A percentile compares a stretch with the other conserved stretches of the same genome.
phyloP scores from a whole-genome alignment of 2,797 vertebrate genomes.

The Liparis tanakae region DNA sequence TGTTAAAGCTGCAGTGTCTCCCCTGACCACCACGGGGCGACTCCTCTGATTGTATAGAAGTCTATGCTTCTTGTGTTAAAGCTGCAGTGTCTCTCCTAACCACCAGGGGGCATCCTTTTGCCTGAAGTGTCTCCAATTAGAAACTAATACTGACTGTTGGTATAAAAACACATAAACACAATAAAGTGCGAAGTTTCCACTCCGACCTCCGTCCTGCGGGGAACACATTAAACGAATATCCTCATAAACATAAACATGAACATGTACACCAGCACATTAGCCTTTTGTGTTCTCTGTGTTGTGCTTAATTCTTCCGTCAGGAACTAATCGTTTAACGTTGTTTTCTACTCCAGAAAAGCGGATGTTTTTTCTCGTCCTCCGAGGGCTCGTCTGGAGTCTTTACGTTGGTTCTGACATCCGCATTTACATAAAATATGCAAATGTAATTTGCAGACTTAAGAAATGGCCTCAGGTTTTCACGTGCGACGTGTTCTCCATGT shows the following conservation, averaged over 20 bases:
- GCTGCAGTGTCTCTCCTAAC: too few relatives aligned
- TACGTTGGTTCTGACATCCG: not conserved
- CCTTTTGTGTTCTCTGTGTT: constrained; percentile 5
- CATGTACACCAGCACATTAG: not conserved
- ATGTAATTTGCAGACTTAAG: constrained; percentile 5
- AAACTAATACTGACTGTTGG: too few relatives aligned
- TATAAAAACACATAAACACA: too few relatives aligned
- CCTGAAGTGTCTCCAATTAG: too few relatives aligned
- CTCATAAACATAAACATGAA: not conserved
- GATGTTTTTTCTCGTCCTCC: not conserved
- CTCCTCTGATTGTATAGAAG: too few relatives aligned
- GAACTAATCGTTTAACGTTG: constrained; percentile 18
- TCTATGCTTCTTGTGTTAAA: too few relatives aligned
- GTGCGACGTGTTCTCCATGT: not conserved
- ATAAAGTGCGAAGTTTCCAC: too few relatives aligned
- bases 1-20: too few relatives aligned
- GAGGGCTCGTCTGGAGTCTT: not conserved
- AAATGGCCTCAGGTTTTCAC: not conserved
- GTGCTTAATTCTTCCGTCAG: constrained; percentile 14
- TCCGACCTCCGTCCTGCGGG: too few relatives aligned
- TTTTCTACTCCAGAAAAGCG: not conserved
- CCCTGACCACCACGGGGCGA: too few relatives aligned
- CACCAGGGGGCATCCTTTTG: too few relatives aligned
- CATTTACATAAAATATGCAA: constrained; percentile 6
- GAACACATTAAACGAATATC: too few relatives aligned